Conservation (phyloP, 1,140 invertebrate genomes). For the Drosophila micromelanica region DNA sequence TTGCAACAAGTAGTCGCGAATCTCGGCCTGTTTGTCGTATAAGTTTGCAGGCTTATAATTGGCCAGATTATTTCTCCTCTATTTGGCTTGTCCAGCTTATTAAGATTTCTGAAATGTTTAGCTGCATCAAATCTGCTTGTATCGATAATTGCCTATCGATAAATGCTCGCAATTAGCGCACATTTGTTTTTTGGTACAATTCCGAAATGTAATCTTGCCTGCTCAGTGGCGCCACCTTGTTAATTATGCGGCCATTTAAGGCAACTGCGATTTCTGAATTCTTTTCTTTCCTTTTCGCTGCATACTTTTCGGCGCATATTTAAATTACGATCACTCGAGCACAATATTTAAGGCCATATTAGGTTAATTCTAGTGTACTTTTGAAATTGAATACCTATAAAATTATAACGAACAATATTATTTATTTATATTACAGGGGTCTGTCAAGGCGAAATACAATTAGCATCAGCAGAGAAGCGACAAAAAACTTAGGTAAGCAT, state of each 20-base stretch:
- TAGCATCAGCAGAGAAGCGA: no score
- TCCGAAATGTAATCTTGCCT: neutral
- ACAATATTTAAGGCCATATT: no score
- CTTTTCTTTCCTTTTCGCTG: neutral
- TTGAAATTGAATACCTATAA: no score
- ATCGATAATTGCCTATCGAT: constrained; percentile 31
- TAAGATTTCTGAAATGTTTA: constrained; percentile 66
- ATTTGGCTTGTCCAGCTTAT: constrained; percentile 73
- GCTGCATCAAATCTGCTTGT: constrained; percentile 13
- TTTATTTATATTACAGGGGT: no score
- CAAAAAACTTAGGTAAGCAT: no score
- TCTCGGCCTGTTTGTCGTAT: constrained; percentile 50
- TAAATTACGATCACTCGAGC: neutral
- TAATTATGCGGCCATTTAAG: constrained; percentile 8
- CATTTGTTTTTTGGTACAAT: constrained; percentile 2
- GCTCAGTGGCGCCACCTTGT: constrained; percentile 32
- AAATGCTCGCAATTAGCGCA: constrained; percentile 6
- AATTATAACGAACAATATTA: no score
- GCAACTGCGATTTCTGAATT: neutral
- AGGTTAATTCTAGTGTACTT: no score
- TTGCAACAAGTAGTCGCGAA: constrained; percentile 39
- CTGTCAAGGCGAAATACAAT: no score
- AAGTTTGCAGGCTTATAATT: constrained; percentile 73
- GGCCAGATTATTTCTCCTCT: constrained; percentile 68
- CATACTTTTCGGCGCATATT: constrained; percentile 27